Evolutionary conservation across 2,888 invertebrate genomes (phyloP).

Genomic region (Chorisops tibialis): DNA sequence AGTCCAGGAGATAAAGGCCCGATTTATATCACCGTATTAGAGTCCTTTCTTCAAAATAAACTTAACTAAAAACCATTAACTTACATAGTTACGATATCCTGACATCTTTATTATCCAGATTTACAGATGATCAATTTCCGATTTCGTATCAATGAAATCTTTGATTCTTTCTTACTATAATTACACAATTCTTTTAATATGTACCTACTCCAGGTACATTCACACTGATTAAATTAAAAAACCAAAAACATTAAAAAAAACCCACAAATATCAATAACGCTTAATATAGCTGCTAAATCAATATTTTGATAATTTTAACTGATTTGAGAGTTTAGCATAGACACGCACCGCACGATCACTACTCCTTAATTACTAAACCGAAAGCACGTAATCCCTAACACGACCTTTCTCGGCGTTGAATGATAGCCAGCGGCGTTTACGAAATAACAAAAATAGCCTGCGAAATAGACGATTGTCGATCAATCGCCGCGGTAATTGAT

Average conservation of each 20-base stretch:
- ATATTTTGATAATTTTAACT: slow-evolving; percentile 1
- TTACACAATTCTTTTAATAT: not conserved
- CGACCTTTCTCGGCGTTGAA: not conserved
- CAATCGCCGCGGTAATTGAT: no score
- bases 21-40: no score
- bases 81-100: slow-evolving; percentile 33
- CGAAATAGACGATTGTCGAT: no score
- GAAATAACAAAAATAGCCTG: no score
- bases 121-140: not conserved
- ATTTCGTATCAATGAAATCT: not conserved
- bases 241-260: not conserved
- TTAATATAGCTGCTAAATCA: not conserved
- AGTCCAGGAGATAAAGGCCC: no score
- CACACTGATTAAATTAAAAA: not conserved
- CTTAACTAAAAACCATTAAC: no score
- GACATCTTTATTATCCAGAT: slow-evolving; percentile 26
- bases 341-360: not conserved
- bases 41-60: no score
- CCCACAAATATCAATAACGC: no score
- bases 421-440: no score
- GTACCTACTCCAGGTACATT: not conserved
- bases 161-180: not conserved
- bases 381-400: not conserved
- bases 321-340: not conserved
- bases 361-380: not conserved